Evolutionary conservation across 2,888 invertebrate genomes (phyloP), one percentile per base, ranked within the genome.

Genomic region (Graphium colonna): DNA sequence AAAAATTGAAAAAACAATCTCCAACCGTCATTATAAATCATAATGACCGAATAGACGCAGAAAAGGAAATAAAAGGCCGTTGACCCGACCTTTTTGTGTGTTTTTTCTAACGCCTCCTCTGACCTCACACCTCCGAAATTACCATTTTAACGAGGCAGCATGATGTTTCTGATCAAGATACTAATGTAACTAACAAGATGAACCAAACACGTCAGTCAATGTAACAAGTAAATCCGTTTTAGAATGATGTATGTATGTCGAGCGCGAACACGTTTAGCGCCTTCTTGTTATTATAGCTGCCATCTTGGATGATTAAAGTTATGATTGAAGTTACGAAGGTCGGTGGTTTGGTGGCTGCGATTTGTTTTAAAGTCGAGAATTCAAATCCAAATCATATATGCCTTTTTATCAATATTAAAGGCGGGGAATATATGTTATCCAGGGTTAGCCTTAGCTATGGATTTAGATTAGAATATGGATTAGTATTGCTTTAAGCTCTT

Each of bases 201-300:
- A 33, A 31, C 5, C n/a, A 26, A 26, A 26, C 13, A 26, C 16
- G 33, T 42, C 49, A 42, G 4, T 45, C 40, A 36, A 36, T n/a
- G n/a, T 33, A 39, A 39, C n/a, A 28, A 12, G 17, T 40, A 46
- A 45, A 40, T 52, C 45, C 18, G 38, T 41, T 45, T 52, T 52
- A 52, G 41, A 46, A 45, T 51, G 51, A 45, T 45, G 45, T 31
- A 36, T 10, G 7, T 36, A 36, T 42, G n/a, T 15, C 17, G 13
- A 21, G 13, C 41, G 47, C 39, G 18, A 33, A 26, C 26, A 17
- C 38, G 38, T 46, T 46, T 12, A 9, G 15, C 16, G 13, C 8
- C 39, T 15, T 3, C 31, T 7, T 31, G 31, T 31, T 36, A 36
- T 36, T 12, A 36, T 13, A 36, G 36, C 36, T 13, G 36, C 13